Evolutionary conservation across 2,797 vertebrate genomes (phyloP), one percentile per base, ranked within the genome.

Genomic region (Thamnophis elegans): DNA sequence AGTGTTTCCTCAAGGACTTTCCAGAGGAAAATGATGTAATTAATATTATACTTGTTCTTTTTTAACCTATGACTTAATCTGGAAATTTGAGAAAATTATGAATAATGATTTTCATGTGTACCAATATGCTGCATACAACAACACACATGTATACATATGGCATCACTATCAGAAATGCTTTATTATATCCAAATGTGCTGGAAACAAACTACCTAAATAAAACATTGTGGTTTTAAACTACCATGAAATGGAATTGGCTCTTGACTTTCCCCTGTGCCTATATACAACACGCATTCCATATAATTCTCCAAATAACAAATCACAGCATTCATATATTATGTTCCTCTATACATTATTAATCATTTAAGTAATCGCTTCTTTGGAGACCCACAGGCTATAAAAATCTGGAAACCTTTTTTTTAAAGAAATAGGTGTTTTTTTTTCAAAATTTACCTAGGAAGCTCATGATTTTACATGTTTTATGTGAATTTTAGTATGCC

Each of bases 1-100:
- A 18, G 47, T 5, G 2, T 56, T 56, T 87, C 25, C 13, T 60
- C 22, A 51, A 68, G 16, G 13, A 73, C 9, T 25, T 68, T 93
- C 51, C 13, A 25, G 87, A 95, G 68, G 91, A 93, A 94, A 96
- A 96, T 92, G 54, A 59, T 94, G 93, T 96, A 95, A 96, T 96
- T 96, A 95, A 96, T 82, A 82, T 22, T 22, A 42, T 42, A 22
- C 20, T 25, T 82, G 42, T 47, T 47, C 91, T 94, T 94, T 93
- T 88, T 93, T 90, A 94, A 96, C 92, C 93, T 93, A 90, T 91
- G 89, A 73, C 92, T 91, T 89, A 94, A 87, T 93, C 93, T 95
- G 96, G 94, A 96, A 97, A 96, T 58, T 87, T 56, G 87, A 95
- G 92, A 94, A 51, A 89, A 62, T 94, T 86, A 12, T 0, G 92